Percentiles rank a stretch among this genome's conserved stretches.
Evolutionary conservation across 2,888 invertebrate genomes (phyloP).

Genomic region (Cosmia pyralina): DNA sequence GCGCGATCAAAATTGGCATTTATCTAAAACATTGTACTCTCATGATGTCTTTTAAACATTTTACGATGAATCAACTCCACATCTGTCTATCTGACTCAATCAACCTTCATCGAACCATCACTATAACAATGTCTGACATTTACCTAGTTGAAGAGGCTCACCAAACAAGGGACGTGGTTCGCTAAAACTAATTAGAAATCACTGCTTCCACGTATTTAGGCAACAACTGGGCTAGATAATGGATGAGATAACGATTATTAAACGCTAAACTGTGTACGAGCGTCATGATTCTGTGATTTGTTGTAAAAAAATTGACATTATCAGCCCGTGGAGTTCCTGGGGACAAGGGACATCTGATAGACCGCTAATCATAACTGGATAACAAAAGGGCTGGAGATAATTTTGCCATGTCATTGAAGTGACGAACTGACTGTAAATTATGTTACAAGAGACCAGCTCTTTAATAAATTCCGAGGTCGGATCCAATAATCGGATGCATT

Average conservation of each 20-base stretch:
- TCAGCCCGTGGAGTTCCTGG: constrained; percentile 10
- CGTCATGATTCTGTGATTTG: constrained; percentile 29
- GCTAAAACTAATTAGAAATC: constrained; percentile 50
- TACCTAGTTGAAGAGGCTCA: constrained; percentile 41
- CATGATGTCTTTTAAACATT: neutral
- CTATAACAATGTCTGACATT: constrained; percentile 29
- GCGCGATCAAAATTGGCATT: neutral
- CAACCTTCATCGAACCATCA: constrained; percentile 1
- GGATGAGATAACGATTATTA: constrained; percentile 55
- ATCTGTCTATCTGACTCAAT: constrained; percentile 1
- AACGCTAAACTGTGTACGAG: constrained; percentile 44
- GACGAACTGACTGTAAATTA: constrained; percentile 10
- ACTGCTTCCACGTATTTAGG: constrained; percentile 40
- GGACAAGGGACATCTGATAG: constrained; percentile 18
- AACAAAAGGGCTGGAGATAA: neutral
- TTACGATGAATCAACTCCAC: neutral
- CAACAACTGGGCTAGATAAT: constrained; percentile 34
- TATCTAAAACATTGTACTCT: neutral
- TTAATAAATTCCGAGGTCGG: neutral
- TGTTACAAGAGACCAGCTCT: constrained; percentile 1
- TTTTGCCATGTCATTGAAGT: constrained; percentile 15
- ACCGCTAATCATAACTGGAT: constrained; percentile 14
- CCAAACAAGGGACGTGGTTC: constrained; percentile 21
- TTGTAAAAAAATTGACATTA: constrained; percentile 30
- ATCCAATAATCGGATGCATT: no score